Base-by-base conservation (phyloP, 2,888 invertebrate species). In the Cerastoderma edule region DNA sequence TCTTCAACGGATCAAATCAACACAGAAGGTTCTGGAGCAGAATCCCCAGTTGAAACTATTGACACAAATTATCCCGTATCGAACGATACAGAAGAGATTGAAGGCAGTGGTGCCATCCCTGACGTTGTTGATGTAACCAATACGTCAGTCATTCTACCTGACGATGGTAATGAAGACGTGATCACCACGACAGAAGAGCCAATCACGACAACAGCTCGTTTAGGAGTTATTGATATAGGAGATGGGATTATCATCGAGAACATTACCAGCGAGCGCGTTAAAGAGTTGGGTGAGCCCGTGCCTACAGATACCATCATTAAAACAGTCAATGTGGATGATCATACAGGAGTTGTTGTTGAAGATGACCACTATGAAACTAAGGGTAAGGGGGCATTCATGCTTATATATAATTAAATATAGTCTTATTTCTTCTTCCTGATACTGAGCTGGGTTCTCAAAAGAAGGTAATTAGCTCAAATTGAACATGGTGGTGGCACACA, bases 161-260 rank as follows among this genome's bases (percentile, higher is more conserved):
- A 66, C 24, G 48, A 16, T 19, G 66, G 66, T 6, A 53, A 66
- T 19, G 66, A 48, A 16, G 33, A 19, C 32, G 33, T 24, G 16
- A 24, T n/a, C 0, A 53, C 30, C 2, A 50, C 50, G 44, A 24
- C 48, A 0, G 46, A 27, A 28, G 19, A 57, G 35, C 3, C 16
- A 39, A 63, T 44, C 22, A 44, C 64, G 48, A 48, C 35, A 8
- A 54, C 67, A 28, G 46, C n/a, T 27, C 33, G 56, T 28, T 22
- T 33, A n/a, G 67, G 67, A 35, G 28, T 39, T 24, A 56, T 67
- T 27, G 67, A 24, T 8, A 53, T 67, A 24, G 67, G 67, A 2
- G 53, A 28, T 22, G 67, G 67, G 24, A 54, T 67, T 4, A 53
- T 33, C n/a, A 32, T 66, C 19, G 39, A 60, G 24, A 48, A 65